Conservation (phyloP, 2,888 invertebrate species). For the Eupithecia dodoneata region DNA sequence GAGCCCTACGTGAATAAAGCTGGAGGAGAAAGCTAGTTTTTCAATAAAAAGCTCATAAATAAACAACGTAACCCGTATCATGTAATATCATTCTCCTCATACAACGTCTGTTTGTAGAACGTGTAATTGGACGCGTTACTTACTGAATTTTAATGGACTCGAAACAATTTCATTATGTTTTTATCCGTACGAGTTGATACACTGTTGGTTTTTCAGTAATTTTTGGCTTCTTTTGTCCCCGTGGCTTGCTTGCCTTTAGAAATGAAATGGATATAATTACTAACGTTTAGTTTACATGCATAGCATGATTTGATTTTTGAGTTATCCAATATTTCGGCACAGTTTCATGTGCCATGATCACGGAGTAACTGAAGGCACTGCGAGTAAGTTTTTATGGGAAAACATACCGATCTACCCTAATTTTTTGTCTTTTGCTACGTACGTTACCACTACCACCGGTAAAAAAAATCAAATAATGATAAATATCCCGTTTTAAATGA, state of each 20-base stretch:
- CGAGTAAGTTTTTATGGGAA: too few relatives aligned
- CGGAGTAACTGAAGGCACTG: too few relatives aligned
- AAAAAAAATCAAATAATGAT: too few relatives aligned
- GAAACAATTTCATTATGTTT: constrained; percentile 22
- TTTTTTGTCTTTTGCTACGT: too few relatives aligned
- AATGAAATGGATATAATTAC: not conserved
- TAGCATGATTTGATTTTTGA: too few relatives aligned
- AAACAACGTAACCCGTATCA: not conserved
- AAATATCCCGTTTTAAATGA: too few relatives aligned
- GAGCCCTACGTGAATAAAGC: not conserved
- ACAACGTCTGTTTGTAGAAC: constrained; percentile 21
- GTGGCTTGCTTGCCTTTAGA: not conserved
- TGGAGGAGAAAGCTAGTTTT: not conserved
- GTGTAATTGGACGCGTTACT: constrained; percentile 26
- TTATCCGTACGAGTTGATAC: constrained; percentile 1
- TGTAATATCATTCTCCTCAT: constrained; percentile 16
- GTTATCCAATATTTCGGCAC: too few relatives aligned
- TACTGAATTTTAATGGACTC: constrained; percentile 26
- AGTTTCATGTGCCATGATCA: too few relatives aligned
- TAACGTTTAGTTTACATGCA: not conserved
- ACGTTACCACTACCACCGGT: too few relatives aligned
- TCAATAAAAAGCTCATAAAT: not conserved
- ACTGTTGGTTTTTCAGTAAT: not conserved
- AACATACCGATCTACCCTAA: too few relatives aligned
- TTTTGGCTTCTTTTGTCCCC: not conserved